A percentile compares a stretch with the other conserved stretches of the same genome.
phyloP scores from a whole-genome alignment of 1,140 invertebrate genomes.

The Triops longicaudatus region DNA sequence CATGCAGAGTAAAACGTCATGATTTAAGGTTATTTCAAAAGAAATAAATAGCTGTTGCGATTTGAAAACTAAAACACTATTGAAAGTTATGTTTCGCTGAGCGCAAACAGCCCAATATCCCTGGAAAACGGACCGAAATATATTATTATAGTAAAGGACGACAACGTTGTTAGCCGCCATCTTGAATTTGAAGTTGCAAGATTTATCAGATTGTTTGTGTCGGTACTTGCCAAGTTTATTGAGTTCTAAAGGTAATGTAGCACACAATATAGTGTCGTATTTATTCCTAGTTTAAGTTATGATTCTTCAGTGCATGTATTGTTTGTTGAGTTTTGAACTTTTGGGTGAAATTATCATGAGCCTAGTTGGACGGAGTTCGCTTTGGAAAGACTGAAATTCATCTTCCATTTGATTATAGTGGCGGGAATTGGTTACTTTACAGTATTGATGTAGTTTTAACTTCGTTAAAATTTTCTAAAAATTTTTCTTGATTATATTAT shows the following conservation, averaged over 20 bases:
- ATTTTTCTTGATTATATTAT: too few relatives aligned
- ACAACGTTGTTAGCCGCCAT: not conserved
- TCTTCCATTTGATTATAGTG: not conserved
- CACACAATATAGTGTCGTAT: not conserved
- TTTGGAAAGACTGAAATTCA: not conserved
- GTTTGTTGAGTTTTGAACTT: not conserved
- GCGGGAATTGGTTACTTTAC: not conserved
- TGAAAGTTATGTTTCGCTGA: too few relatives aligned
- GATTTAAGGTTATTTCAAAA: too few relatives aligned
- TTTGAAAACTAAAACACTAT: too few relatives aligned
- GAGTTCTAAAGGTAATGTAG: not conserved
- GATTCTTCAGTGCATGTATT: not conserved
- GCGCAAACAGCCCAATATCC: not conserved
- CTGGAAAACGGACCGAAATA: not conserved
- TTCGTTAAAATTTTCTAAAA: too few relatives aligned
- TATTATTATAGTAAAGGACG: not conserved
- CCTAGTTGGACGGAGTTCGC: constrained; percentile 6
- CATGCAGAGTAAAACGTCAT: too few relatives aligned
- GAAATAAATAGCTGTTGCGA: too few relatives aligned
- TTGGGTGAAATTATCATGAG: not conserved
- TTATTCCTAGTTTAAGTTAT: not conserved
- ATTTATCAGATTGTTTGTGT: not conserved
- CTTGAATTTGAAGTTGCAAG: constrained; percentile 3
- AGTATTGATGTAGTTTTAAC: not conserved
- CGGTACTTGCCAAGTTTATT: not conserved